Evolutionary conservation across 2,113 vertebrate species (phyloP), one percentile per base, ranked within the genome.

Genomic region (Anarrhichthys ocellatus): DNA sequence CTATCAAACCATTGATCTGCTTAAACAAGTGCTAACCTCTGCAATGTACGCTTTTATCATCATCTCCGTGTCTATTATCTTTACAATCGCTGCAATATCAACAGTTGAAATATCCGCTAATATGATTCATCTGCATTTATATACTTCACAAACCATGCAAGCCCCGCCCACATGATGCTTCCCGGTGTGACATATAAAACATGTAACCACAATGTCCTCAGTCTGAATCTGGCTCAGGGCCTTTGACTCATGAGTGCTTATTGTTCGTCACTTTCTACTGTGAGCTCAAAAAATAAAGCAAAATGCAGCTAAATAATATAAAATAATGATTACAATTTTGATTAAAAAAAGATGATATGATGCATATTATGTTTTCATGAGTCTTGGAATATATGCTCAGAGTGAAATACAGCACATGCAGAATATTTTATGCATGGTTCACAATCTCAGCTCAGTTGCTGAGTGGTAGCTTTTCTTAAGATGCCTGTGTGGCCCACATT

Each of bases 111-210:
- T 1, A 68, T 15, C 6, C 10, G 22, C 9, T 17, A 8, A 50
- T 73, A 76, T 15, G 8, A 68, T 27, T 88, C 48, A 87, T 85
- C 83, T 85, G 72, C 71, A 76, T 89, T 85, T 56, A 78, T 63
- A 64, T 88, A 78, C 73, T 85, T 82, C 75, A 73, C 56, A 73
- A 70, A 48, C 46, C 79, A 84, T 70, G 56, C 54, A 42, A 34
- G 73, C 69, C 27, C 27, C 27, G 63, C 75, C 73, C 54, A 78
- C 81, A 79, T 20, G 9, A 73, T 73, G 66, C 69, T 29, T 81
- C 22, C 17, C n/a, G 73, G 40, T 82, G 61, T 48, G 69, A 73
- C 61, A 67, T 46, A 59, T 44, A 46, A 36, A 68, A 24, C 18
- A 58, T 67, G 59, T 66, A 74, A 61, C 44, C 38, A 59, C 24